Evolutionary conservation across 1,140 invertebrate genomes (phyloP), one percentile per base, ranked within the genome.

Genomic region (Pseudomyrmex dendroicus): DNA sequence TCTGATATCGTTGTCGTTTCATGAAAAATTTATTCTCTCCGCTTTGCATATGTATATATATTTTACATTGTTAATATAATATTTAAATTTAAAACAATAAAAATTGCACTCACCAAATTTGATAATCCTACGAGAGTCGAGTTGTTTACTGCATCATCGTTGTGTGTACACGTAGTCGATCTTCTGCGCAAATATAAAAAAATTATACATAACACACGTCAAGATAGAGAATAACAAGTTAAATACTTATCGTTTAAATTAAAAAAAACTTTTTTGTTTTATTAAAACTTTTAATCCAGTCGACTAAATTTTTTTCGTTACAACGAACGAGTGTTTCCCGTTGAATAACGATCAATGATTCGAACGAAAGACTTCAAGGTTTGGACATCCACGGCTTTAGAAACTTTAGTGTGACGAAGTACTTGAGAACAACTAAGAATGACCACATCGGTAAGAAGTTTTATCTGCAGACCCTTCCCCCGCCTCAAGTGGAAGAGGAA

Each of bases 371-470:
- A 68, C 50, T 25, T 35, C 35, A 59, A 50, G n/a, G 44, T 59
- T n/a, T 12, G 44, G 22, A 5, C 76, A 15, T 20, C 59, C n/a
- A n/a, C 76, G 48, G 76, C 66, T 59, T 80, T 70, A 48, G 54
- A 57, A 80, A 80, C 54, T 78, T 68, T 48, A 22, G 76, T 59
- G 52, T 50, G 76, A 70, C 52, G 20, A 80, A 80, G 76, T 70
- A 48, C 64, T 70, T 54, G 76, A 46, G 66, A 80, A 68, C 48
- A 54, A 80, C 54, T 57, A 50, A 70, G 76, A 59, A 70, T 78
- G 80, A 82, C 68, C 61, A 83, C 61, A 83, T 25, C 59, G 25
- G 73, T 72, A 64, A 84, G 83, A 78, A 82, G 74, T 61, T 84
- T 73, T 61, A 76, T 54, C 67, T 13, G 57, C 46, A 61, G 15